Conservation (phyloP, 2,113 vertebrate genomes). For the Sphaerodactylus townsendi region DNA sequence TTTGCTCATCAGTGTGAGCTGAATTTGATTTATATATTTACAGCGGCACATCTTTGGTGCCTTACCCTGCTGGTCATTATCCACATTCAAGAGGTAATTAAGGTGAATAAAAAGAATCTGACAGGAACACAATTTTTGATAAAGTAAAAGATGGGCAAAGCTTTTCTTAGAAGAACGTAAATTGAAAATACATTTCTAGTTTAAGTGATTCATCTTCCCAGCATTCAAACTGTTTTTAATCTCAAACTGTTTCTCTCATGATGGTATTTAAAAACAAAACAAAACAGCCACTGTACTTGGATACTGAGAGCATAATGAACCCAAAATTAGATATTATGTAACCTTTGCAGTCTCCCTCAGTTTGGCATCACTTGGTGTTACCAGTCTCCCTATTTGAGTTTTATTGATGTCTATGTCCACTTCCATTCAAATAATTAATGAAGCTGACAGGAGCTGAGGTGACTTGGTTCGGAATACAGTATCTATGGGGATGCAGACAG, state of each 20-base stretch:
- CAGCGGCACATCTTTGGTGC: neutral
- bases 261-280: neutral
- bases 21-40: neutral
- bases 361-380: too few relatives aligned
- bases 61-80: neutral
- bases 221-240: neutral
- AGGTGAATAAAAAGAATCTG: neutral
- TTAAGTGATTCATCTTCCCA: neutral
- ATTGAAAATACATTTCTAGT: neutral
- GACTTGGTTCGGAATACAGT: too few relatives aligned
- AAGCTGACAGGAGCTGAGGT: too few relatives aligned
- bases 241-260: neutral
- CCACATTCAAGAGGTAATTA: neutral
- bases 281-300: too few relatives aligned
- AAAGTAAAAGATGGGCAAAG: neutral
- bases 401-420: neutral
- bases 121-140: neutral
- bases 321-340: neutral
- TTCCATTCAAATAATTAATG: neutral
- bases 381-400: neutral
- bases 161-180: neutral
- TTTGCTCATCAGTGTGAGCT: neutral
- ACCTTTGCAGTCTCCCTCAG: neutral
- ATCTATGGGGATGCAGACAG: too few relatives aligned
- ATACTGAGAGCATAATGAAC: neutral